Conservation (phyloP, 2,888 invertebrate species). For the Lasioglossum calceatum region DNA sequence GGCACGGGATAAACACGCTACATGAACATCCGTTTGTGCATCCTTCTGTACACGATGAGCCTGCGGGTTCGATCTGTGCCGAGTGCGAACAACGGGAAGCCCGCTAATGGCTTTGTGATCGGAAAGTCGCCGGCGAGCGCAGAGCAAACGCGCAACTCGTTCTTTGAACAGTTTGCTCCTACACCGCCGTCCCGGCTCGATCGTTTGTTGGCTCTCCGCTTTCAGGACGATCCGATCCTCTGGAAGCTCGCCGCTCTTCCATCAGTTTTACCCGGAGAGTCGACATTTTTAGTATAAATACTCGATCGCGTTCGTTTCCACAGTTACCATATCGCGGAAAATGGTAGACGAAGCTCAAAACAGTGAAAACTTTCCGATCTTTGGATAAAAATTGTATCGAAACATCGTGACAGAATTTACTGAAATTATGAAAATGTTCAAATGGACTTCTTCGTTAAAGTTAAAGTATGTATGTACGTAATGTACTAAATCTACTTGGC, state of each 20-base stretch:
- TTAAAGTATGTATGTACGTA: too few species aligned
- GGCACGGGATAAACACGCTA: constrained; percentile 50
- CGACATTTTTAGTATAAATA: background rate
- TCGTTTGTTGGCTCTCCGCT: constrained; percentile 6
- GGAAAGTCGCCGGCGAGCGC: constrained; percentile 8
- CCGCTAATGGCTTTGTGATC: constrained; percentile 34
- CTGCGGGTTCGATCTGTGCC: constrained; percentile 19
- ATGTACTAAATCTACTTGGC: too few species aligned
- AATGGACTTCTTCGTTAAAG: too few species aligned
- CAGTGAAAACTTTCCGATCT: background rate
- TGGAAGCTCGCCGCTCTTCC: background rate
- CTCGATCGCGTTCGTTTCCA: background rate
- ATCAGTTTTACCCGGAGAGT: background rate
- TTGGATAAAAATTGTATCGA: background rate
- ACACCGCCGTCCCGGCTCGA: background rate
- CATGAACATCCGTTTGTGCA: constrained; percentile 17
- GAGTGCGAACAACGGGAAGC: constrained; percentile 20
- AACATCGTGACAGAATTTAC: background rate
- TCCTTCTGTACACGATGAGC: constrained; percentile 7
- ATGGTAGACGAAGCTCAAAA: background rate
- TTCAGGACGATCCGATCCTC: background rate
- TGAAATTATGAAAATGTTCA: background rate
- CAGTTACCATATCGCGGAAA: background rate
- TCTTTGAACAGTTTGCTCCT: constrained; percentile 8
- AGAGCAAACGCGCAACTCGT: constrained; percentile 17